Percentiles rank a stretch among this genome's conserved stretches.
Evolutionary conservation across 2,888 invertebrate species (phyloP).

Genomic region (Papilio protenor): DNA sequence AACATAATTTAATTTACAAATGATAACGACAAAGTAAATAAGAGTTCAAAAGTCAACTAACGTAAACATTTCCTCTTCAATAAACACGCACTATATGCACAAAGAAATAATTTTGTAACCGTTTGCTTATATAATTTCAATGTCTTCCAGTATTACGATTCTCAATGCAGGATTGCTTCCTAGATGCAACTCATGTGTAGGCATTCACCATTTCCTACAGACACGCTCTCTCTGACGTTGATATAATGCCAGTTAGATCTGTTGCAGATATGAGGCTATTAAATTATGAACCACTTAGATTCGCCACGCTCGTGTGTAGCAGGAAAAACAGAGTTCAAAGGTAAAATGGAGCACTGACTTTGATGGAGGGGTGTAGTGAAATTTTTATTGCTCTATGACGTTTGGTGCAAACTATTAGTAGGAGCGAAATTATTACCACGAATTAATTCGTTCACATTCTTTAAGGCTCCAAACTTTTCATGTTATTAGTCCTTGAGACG

Average conservation of each 20-base stretch:
- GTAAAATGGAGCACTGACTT: conserved; percentile 44
- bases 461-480: neutral
- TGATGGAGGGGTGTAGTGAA: conserved; percentile 35
- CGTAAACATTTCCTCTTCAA: conserved; percentile 29
- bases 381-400: conserved; percentile 35
- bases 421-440: conserved; percentile 11
- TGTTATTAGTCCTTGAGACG: neutral
- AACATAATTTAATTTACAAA: conserved; percentile 33
- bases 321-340: conserved; percentile 42
- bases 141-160: conserved; percentile 50
- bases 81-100: conserved; percentile 30
- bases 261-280: conserved; percentile 59
- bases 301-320: conserved; percentile 39
- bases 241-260: conserved; percentile 69
- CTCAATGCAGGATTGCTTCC: conserved; percentile 58
- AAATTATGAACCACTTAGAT: conserved; percentile 51
- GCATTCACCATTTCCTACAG: conserved; percentile 72
- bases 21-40: conserved; percentile 33
- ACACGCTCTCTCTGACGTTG: conserved; percentile 64
- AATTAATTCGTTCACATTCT: neutral
- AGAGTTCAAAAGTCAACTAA: conserved; percentile 32
- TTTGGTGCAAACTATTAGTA: conserved; percentile 35
- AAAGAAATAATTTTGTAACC: conserved; percentile 41
- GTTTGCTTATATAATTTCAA: conserved; percentile 39
- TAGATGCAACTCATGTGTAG: conserved; percentile 54